phyloP scores from a whole-genome alignment of 2,888 invertebrate species.

The Volucella inflata region DNA sequence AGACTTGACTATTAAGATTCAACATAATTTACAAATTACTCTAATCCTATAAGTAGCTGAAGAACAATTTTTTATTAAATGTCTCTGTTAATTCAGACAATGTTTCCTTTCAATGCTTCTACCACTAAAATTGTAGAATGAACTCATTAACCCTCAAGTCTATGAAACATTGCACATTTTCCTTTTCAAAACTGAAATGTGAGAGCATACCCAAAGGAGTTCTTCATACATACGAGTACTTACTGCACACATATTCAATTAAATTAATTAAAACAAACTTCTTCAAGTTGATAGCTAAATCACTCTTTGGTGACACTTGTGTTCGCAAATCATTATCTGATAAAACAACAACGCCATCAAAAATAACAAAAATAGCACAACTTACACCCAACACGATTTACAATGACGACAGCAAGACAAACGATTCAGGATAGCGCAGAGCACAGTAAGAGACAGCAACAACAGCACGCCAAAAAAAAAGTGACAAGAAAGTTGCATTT shows the following conservation, averaged over 20 bases:
- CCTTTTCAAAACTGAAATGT: background rate
- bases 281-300: constrained; percentile 19
- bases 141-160: constrained; percentile 11
- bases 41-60: too few species aligned
- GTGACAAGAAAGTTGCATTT: constrained; percentile 50
- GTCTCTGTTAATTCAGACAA: background rate
- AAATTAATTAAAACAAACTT: constrained; percentile 55
- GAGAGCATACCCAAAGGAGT: background rate
- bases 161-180: constrained; percentile 9
- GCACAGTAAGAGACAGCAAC: constrained; percentile 33
- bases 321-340: constrained; percentile 27
- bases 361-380: background rate
- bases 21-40: too few species aligned
- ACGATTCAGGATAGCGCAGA: background rate
- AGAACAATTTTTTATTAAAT: background rate
- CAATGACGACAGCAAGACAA: constrained; percentile 20
- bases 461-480: background rate
- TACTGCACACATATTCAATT: too few species aligned
- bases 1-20: too few species aligned
- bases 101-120: constrained; percentile 11
- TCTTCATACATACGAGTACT: background rate
- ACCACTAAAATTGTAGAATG: constrained; percentile 17
- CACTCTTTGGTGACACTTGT: constrained; percentile 23
- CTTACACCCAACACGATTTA: background rate
- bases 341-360: background rate